Evolutionary conservation across 2,797 vertebrate genomes (phyloP).

Genomic region (Melanotaenia boesemani): DNA sequence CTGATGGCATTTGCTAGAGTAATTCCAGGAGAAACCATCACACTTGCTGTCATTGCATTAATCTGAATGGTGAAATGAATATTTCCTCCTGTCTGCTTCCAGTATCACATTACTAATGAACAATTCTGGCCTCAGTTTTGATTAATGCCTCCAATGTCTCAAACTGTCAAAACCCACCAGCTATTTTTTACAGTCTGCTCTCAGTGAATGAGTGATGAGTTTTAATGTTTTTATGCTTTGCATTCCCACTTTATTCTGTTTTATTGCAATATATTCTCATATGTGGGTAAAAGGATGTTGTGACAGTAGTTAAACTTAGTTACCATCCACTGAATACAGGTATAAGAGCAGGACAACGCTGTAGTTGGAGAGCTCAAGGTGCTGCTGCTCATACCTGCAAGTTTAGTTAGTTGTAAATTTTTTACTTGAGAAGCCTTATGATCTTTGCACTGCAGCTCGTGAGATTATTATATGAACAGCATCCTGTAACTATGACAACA

Average conservation of each 20-base stretch:
- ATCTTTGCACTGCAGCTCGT: slow-evolving; percentile 3
- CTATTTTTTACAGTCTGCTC: neutral
- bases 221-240: neutral
- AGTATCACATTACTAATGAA: slow-evolving; percentile 1
- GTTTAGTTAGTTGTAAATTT: neutral
- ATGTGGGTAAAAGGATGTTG: neutral
- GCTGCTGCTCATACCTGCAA: neutral
- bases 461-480: neutral
- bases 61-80: neutral
- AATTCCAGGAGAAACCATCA: neutral
- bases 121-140: slow-evolving; percentile 6
- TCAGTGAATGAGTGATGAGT: neutral
- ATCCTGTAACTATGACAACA: slow-evolving; percentile 1
- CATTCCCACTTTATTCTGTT: neutral
- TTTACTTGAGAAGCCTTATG: neutral
- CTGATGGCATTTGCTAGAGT: neutral
- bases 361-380: neutral
- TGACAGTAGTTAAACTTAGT: neutral
- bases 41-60: neutral
- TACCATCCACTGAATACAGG: neutral
- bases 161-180: neutral
- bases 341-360: neutral
- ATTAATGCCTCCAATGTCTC: neutral
- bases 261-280: neutral
- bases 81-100: slow-evolving; percentile 4